Conservation (phyloP, 2,888 invertebrate genomes). For the Eumerus sabulonum region DNA sequence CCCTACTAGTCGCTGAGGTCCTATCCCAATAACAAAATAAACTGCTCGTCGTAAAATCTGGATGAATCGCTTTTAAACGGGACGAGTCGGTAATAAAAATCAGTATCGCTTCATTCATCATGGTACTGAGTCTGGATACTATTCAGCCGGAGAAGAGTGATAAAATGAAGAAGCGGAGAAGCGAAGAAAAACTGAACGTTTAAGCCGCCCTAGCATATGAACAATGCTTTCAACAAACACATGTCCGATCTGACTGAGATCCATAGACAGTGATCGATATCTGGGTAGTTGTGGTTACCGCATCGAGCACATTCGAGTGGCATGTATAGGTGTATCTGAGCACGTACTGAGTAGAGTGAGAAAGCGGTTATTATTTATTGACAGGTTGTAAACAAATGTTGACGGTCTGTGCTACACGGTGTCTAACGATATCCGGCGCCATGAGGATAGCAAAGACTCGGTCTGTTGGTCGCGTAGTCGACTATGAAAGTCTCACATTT, state of each 20-base stretch:
- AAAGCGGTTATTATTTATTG: constrained; percentile 61
- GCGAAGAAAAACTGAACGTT: too few relatives aligned
- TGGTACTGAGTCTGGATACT: neutral
- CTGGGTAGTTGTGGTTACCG: constrained; percentile 40
- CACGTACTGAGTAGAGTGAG: constrained; percentile 21
- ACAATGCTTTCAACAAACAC: too few relatives aligned
- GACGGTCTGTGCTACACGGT: constrained; percentile 35
- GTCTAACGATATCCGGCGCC: constrained; percentile 41
- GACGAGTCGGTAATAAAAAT: constrained; percentile 37
- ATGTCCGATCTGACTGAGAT: constrained; percentile 41
- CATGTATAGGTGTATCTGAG: neutral
- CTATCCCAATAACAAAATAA: constrained; percentile 6
- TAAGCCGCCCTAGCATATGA: too few relatives aligned
- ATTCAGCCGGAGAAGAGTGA: neutral
- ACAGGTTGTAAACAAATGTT: constrained; percentile 57
- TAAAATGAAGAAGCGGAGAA: neutral
- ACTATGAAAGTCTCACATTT: neutral
- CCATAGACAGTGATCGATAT: constrained; percentile 58
- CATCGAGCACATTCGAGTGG: constrained; percentile 22
- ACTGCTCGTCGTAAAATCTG: constrained; percentile 33
- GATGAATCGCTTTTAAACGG: constrained; percentile 33
- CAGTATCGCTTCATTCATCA: constrained; percentile 41
- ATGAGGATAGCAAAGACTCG: constrained; percentile 1
- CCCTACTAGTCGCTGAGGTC: constrained; percentile 1
- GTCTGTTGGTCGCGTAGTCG: neutral